phyloP scores from a whole-genome alignment of 2,888 invertebrate species.

The Thumatha senex region DNA sequence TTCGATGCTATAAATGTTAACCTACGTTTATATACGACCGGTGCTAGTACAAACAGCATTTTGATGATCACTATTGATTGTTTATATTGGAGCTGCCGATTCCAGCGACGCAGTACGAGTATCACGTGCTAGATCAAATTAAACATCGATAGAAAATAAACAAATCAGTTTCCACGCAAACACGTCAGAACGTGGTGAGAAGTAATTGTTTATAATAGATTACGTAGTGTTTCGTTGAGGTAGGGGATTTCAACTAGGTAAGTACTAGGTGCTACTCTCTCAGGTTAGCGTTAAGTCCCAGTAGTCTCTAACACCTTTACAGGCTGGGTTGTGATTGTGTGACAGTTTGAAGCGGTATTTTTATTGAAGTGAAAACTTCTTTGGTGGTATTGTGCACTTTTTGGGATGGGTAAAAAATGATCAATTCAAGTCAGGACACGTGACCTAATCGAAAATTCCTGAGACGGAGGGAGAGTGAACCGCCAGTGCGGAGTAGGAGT shows the following conservation, averaged over 20 bases:
- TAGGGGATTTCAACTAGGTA: not conserved
- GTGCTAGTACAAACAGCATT: not conserved
- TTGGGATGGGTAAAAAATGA: no score
- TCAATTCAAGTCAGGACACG: no score
- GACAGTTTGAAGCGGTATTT: no score
- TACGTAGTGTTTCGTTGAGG: not conserved
- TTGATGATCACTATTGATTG: not conserved
- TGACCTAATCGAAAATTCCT: no score
- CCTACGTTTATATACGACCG: not conserved
- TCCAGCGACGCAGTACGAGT: not conserved
- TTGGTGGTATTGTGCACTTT: no score
- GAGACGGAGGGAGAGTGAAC: no score
- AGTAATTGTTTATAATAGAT: conserved; percentile 9
- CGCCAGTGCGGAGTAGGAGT: no score
- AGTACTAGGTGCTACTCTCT: no score
- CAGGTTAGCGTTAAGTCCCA: no score
- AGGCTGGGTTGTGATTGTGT: no score
- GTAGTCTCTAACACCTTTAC: no score
- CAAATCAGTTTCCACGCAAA: conserved; percentile 2
- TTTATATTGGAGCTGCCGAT: not conserved
- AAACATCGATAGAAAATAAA: conserved; percentile 20
- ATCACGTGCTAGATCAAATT: conserved; percentile 18
- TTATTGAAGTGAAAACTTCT: no score
- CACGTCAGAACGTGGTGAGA: not conserved
- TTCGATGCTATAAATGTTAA: not conserved